Evolutionary conservation across 2,797 vertebrate species (phyloP), one percentile per base, ranked within the genome.

Genomic region (Lagodon rhomboides): DNA sequence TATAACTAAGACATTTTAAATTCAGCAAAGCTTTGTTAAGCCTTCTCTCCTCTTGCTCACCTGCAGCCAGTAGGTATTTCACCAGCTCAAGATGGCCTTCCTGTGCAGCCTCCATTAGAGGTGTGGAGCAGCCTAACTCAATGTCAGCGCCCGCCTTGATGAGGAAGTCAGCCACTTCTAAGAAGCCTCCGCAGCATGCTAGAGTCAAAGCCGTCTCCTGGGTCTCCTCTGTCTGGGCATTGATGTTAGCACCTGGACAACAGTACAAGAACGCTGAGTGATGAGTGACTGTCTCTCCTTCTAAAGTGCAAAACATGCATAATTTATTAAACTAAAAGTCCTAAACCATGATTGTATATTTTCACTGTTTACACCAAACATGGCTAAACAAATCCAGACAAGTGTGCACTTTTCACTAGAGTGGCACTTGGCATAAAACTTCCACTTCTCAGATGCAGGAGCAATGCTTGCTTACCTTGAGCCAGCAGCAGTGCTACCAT

Each of bases 111-210:
- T 99, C 98, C 98, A 99, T 99, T 78, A 99, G 95, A 80, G 98
- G 98, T 27, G 98, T 99, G 27, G 98, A 99, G 90, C 98, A 99
- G 73, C 98, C 98, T 60, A 99, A 95, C 93, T 99, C 98, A 66
- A 99, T 98, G 90, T 99, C 98, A 54, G 98, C 98, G 30, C 98
- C 98, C 2, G 98, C 97, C 87, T 99, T 99, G 90, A 99, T 99
- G 59, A 99, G 96, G 89, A 99, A 99, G 92, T 99, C 98, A 0
- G 98, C 97, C 23, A 99, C 98, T 95, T 99, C 98, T 85, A 99
- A 95, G 94, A 99, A 99, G 54, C 98, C 98, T 79, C 98, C 98
- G 68, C 98, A 99, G 91, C 98, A 99, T 1, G 98, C 98, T 84
- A 99, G 94, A 27, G 98, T 99, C 78, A 99, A 94, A 54, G 98